A percentile compares a stretch with the other conserved stretches of the same genome.
phyloP scores from a whole-genome alignment of 2,888 invertebrate genomes.

The Prosopocoilus inquinatus region DNA sequence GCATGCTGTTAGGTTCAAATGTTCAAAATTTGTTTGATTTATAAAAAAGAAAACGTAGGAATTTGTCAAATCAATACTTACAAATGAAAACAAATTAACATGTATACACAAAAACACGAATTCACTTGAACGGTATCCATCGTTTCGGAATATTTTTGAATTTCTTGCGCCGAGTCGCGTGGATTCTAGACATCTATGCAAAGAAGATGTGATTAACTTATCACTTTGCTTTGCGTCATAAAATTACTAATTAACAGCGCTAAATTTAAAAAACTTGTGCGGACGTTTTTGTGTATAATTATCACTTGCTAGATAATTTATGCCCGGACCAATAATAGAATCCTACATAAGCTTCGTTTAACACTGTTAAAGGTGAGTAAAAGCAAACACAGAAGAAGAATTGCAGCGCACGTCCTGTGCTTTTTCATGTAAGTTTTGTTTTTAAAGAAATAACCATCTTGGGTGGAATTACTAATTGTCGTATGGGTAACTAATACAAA shows the following conservation, averaged over 20 bases:
- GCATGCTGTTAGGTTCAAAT: too few relatives aligned
- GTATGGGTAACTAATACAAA: too few relatives aligned
- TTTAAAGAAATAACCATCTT: too few relatives aligned
- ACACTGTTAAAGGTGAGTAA: too few relatives aligned
- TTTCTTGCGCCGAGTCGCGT: slow-evolving; percentile 25
- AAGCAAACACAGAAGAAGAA: too few relatives aligned
- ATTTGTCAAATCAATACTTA: slow-evolving; percentile 11
- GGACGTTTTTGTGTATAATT: neutral
- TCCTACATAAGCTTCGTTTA: too few relatives aligned
- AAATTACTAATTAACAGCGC: slow-evolving; percentile 32
- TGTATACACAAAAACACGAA: slow-evolving; percentile 14
- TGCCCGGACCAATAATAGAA: too few relatives aligned
- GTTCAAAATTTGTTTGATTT: too few relatives aligned
- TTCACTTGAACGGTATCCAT: slow-evolving; percentile 32
- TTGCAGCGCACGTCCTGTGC: too few relatives aligned
- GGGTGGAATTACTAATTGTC: too few relatives aligned
- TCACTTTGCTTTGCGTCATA: slow-evolving; percentile 37
- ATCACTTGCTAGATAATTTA: neutral
- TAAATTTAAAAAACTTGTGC: slow-evolving; percentile 35
- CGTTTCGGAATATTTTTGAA: slow-evolving; percentile 24
- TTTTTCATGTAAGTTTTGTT: too few relatives aligned
- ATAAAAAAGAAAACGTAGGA: neutral
- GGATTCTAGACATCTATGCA: slow-evolving; percentile 29
- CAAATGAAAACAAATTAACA: slow-evolving; percentile 12
- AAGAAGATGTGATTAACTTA: slow-evolving; percentile 40